Evolutionary conservation across 2,113 vertebrate species (phyloP), one percentile per base, ranked within the genome.

Genomic region (Percopsis transmontana): DNA sequence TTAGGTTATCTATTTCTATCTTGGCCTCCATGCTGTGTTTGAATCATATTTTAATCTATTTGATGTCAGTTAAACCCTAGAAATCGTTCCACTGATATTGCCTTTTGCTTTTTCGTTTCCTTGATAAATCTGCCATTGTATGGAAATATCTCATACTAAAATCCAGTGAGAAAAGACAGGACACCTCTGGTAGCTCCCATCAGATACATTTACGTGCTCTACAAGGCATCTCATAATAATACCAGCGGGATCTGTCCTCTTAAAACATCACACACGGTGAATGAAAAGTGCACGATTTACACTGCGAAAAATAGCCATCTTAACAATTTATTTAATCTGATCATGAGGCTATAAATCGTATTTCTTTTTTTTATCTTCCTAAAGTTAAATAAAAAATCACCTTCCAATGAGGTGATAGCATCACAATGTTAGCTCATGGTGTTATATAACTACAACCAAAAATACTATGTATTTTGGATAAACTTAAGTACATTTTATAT

Each of bases 221-320:
- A 73, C 48, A 27, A 81, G 74, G 83, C 81, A 70, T 88, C 72
- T 69, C 42, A 21, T 88, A 82, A 90, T 89, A 85, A 68, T 80
- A 85, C 64, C 88, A 85, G 85, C 76, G 63, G 74, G 70, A 82
- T 89, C 77, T 81, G 72, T 89, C 89, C 80, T 83, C 77, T 71
- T 85, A 86, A 70, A 67, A 83, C 80, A 80, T 86, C 55, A 72
- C 84, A 83, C 72, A 80, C 77, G 79, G 83, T 73, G 84, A 53
- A 66, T 76, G 78, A 65, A 84, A 74, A 77, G 41, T 78, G 71
- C 68, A 62, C 66, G 70, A 71, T 74, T 59, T 74, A 70, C 61
- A 70, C 79, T 80, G 79, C 80, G 3, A 15, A 9, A 47, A 15
- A 47, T 15, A 33, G 15, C n/a, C 15, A 9, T 60, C 44, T 27